Evolutionary conservation across 53 echinoderm and acorn worm species (phyloP).

Genomic region (Echinarachnius parma): DNA sequence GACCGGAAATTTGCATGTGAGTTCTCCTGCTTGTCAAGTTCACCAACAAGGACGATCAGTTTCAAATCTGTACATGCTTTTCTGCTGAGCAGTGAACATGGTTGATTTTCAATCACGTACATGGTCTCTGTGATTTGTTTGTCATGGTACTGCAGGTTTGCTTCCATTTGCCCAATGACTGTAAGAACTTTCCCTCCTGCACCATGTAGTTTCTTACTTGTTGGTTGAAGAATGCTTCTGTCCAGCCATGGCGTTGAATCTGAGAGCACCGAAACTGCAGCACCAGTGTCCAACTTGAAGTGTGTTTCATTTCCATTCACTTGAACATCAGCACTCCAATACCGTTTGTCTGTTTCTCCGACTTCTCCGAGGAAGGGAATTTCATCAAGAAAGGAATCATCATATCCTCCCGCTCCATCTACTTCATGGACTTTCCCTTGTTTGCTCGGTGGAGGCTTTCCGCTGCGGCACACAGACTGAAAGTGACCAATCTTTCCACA

Average conservation of each 20-base stretch:
- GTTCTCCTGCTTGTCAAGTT: background rate
- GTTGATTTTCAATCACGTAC: constrained; percentile 31
- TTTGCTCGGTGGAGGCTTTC: background rate
- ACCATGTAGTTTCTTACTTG: constrained; percentile 23
- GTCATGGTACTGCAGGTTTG: too few species aligned
- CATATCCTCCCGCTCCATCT: constrained; percentile 12
- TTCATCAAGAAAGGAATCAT: too few species aligned
- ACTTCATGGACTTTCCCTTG: constrained; percentile 39
- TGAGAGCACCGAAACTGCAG: constrained; percentile 27
- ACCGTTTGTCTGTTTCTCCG: constrained; percentile 2
- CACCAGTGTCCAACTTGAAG: constrained; percentile 57
- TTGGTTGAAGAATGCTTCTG: background rate
- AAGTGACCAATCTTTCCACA: constrained; percentile 38
- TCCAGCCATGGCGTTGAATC: constrained; percentile 15
- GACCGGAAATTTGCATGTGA: constrained; percentile 1
- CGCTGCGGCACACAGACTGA: constrained; percentile 10
- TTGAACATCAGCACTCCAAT: constrained; percentile 51
- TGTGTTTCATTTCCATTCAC: constrained; percentile 46
- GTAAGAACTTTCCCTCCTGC: constrained; percentile 7
- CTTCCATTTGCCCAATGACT: constrained; percentile 14
- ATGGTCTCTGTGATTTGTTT: constrained; percentile 40
- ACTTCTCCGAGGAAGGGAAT: constrained; percentile 40
- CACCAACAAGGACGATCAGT: background rate
- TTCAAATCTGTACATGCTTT: constrained; percentile 19
- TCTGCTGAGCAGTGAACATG: constrained; percentile 21